Base-by-base conservation (phyloP, 2,797 vertebrate species). In the Gila robusta region DNA sequence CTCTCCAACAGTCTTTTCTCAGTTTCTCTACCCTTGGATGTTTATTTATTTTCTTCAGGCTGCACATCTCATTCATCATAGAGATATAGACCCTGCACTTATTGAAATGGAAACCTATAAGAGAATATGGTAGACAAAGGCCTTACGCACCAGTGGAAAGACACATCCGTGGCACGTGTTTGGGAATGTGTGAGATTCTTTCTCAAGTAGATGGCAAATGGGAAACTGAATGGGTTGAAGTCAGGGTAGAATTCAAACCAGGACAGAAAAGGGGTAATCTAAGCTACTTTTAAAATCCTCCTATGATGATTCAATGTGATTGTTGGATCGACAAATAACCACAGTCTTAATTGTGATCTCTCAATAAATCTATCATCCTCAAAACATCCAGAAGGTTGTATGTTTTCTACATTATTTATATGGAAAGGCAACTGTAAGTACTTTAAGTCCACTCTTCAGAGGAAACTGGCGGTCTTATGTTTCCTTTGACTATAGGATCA, bases 281-380 rank as follows among this genome's bases (percentile, higher is more conserved):
- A 79, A 28, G 39, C 67, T 79, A 41, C 81, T 71, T 66, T 49
- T 67, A 32, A 81, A 88, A 89, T 91, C 83, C 87, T 90, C 89
- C 84, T 79, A 79, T 84, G 82, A 44, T n/a, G 39, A 90, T 85
- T 72, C 85, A 66, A 81, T 56, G 77, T 87, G 90, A 90, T 88
- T 79, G 77, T 82, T 89, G 87, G 88, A 83, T 3, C 12, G 39
- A 83, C 88, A 87, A 89, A 91, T 83, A 83, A 89, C 89, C 87
- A 56, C 81, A 72, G 90, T 49, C 67, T 47, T 56, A 35, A 70
- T 81, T 76, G 28, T 67, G 54, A 73, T 59, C 66, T 76, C 59
- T 64, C 14, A 79, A 79, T 82, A 71, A 87, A 73, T 12, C 17
- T 5, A 62, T n/a, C 54, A 28, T 37, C 4, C 26, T 49, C 28